A percentile compares a stretch with the other conserved stretches of the same genome.
Evolutionary conservation across 2,797 vertebrate species (phyloP).

Genomic region (Anabacerthia variegaticeps): DNA sequence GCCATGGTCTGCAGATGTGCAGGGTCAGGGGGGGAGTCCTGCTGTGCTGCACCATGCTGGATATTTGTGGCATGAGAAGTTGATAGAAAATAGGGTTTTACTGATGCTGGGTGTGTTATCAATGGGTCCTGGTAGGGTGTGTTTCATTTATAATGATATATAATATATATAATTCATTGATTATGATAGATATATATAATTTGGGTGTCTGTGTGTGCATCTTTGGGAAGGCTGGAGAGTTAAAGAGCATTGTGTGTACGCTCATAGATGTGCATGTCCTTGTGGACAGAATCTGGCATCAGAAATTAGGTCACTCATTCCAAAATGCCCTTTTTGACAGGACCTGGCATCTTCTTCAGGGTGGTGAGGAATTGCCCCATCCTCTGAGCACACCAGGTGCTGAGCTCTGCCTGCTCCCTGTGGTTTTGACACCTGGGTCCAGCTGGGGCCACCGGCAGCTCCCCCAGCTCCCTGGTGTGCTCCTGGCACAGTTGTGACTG

Average conservation of each 20-base stretch:
- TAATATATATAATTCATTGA: too few species aligned
- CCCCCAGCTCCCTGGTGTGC: neutral
- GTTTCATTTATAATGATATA: neutral
- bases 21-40: neutral
- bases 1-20: neutral
- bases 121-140: neutral
- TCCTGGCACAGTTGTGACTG: accelerated
- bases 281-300: neutral
- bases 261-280: accelerated
- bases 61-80: accelerated
- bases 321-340: neutral
- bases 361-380: accelerated
- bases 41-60: neutral
- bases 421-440: neutral
- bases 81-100: neutral
- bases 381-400: neutral
- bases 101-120: neutral
- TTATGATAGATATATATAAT: neutral
- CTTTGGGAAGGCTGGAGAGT: neutral
- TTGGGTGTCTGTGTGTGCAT: neutral
- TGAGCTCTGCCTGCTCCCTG: neutral
- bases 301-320: accelerated
- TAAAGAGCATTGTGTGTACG: neutral
- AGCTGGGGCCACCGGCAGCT: neutral
- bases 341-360: neutral